A percentile compares a stretch with the other conserved stretches of the same genome.
phyloP scores from a whole-genome alignment of 2,113 vertebrate species.

The Sminthopsis crassicaudata region DNA sequence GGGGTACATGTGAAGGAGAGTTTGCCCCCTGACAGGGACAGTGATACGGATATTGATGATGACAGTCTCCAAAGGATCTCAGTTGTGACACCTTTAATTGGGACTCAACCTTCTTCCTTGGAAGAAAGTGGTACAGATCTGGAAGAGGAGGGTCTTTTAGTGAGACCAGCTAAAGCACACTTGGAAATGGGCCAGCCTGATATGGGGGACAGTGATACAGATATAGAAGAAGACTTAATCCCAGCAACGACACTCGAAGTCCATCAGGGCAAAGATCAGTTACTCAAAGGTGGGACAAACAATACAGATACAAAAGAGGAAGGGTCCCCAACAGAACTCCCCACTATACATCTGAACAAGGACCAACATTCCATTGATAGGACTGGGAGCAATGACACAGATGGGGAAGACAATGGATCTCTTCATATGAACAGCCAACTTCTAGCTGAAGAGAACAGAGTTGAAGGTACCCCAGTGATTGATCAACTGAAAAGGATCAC shows the following conservation, averaged over 20 bases:
- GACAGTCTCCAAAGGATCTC: conserved; percentile 7
- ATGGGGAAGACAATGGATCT: not conserved
- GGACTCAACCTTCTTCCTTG: not conserved
- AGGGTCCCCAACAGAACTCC: not conserved
- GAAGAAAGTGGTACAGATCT: conserved; percentile 57
- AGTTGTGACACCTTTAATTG: not conserved
- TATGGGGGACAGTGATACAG: conserved; percentile 43
- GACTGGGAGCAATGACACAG: not conserved
- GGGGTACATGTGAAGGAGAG: not conserved
- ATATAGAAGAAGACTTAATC: not conserved
- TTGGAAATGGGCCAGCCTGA: conserved; percentile 50
- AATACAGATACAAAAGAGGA: conserved; percentile 33
- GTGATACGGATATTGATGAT: conserved; percentile 59
- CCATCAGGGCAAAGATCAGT: conserved; percentile 19
- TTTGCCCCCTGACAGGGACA: conserved; percentile 22
- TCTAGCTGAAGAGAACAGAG: not conserved
- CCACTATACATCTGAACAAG: not conserved
- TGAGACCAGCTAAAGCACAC: conserved; percentile 19
- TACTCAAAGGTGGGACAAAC: not conserved
- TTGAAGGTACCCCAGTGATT: not conserved
- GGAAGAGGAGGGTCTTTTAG: conserved; percentile 46
- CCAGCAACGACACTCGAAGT: not conserved
- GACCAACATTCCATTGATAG: not conserved
- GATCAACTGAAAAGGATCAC: not conserved
- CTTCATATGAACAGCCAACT: conserved; percentile 9